phyloP scores from a whole-genome alignment of 1,140 invertebrate species.

The Neodiprion virginianus region DNA sequence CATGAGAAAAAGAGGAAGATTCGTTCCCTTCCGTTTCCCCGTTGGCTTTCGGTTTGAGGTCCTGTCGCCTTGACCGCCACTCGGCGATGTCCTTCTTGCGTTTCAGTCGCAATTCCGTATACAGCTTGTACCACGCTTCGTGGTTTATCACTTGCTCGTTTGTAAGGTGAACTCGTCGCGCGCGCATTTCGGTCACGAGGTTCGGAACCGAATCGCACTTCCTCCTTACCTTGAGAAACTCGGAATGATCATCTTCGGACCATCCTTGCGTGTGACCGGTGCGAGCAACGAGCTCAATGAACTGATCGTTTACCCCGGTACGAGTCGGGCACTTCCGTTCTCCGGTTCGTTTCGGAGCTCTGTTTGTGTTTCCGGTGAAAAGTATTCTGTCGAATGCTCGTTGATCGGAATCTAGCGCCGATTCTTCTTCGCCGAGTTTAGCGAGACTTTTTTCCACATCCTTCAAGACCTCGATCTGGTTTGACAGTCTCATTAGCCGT shows the following conservation, averaged over 20 bases:
- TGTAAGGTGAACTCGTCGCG: constrained; percentile 52
- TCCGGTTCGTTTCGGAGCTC: constrained; percentile 11
- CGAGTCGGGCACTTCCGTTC: not conserved
- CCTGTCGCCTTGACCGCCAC: constrained; percentile 43
- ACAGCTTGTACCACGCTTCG: constrained; percentile 57
- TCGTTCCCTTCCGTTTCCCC: not conserved
- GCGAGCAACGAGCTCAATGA: constrained; percentile 11
- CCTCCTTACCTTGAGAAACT: constrained; percentile 49
- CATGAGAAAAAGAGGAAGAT: too few relatives aligned
- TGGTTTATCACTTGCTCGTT: constrained; percentile 53
- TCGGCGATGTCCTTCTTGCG: constrained; percentile 42
- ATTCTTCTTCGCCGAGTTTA: constrained; percentile 39
- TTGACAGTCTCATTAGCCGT: constrained; percentile 46
- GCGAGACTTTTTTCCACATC: constrained; percentile 28
- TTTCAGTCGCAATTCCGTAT: constrained; percentile 48
- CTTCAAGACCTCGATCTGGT: constrained; percentile 50
- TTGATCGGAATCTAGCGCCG: constrained; percentile 40
- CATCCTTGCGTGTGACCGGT: constrained; percentile 53
- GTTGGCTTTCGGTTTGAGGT: constrained; percentile 22
- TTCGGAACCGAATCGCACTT: constrained; percentile 43
- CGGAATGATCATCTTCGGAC: constrained; percentile 52
- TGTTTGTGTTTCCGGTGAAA: constrained; percentile 28
- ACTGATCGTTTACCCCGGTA: not conserved
- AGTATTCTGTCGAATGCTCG: constrained; percentile 32
- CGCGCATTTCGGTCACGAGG: constrained; percentile 43